Percentiles rank a stretch among this genome's conserved stretches.
Conservation (phyloP, 2,113 vertebrate genomes). For the Grantiella picta region DNA sequence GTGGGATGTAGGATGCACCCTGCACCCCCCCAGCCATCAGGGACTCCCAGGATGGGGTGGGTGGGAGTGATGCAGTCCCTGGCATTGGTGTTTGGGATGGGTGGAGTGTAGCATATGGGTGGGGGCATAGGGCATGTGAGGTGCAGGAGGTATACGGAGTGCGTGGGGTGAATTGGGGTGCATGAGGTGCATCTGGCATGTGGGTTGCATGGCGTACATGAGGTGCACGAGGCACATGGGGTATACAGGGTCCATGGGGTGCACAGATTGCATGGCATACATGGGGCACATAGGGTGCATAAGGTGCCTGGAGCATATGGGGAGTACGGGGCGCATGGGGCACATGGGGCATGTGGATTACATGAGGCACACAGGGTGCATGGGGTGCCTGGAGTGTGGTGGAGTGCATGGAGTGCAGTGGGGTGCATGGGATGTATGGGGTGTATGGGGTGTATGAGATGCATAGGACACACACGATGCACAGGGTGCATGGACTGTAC, state of each 20-base stretch:
- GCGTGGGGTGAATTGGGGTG: no score
- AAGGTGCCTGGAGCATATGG: background rate
- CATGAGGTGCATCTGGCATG: background rate
- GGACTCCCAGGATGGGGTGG: background rate
- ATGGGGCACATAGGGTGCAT: background rate
- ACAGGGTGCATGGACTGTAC: background rate
- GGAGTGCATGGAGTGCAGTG: background rate
- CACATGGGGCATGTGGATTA: background rate
- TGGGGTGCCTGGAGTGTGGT: background rate
- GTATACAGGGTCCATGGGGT: background rate
- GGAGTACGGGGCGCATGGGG: background rate
- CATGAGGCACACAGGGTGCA: background rate
- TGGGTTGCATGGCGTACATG: background rate
- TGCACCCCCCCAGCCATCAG: background rate
- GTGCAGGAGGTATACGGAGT: background rate
- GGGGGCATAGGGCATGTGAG: no score
- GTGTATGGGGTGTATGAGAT: accelerated
- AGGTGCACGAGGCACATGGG: background rate
- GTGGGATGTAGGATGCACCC: accelerated
- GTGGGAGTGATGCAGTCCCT: background rate
- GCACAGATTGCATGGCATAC: background rate
- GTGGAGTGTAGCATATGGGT: no score
- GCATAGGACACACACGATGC: no score
- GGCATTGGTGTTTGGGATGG: background rate
- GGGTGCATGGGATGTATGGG: no score